These are phyloP conservation scores for Dryomyza anilis DNA, from an alignment of 2,888 invertebrate species.

Conservation along the genomic window DNA sequence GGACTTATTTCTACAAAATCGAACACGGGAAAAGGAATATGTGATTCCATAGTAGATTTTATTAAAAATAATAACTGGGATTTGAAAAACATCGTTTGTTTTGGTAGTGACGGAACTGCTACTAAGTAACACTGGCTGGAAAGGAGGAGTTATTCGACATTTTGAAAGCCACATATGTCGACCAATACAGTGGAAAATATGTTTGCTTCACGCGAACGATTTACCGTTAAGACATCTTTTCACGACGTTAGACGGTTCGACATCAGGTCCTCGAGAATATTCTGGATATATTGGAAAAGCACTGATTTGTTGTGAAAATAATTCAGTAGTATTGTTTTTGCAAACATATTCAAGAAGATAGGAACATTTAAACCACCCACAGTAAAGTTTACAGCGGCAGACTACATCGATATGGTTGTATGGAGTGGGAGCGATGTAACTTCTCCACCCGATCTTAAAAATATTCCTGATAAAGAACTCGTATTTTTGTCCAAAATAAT, in stretches of 20 bases:
- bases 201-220: constrained; percentile 25
- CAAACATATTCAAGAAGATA: neutral
- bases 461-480: neutral
- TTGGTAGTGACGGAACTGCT: constrained; percentile 27
- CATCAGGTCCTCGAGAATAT: no score
- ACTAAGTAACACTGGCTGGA: constrained; percentile 24
- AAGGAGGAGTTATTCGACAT: constrained; percentile 27
- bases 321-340: constrained; percentile 10
- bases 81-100: constrained; percentile 21
- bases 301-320: neutral
- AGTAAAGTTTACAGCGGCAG: constrained; percentile 3
- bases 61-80: constrained; percentile 8
- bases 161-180: constrained; percentile 17
- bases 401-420: neutral
- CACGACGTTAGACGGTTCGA: constrained; percentile 26
- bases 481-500: neutral
- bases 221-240: constrained; percentile 29
- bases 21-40: no score
- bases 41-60: constrained; percentile 19
- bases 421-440: neutral
- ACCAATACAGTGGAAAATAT: constrained; percentile 25
- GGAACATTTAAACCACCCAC: constrained; percentile 8
- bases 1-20: no score
- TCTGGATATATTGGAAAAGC: constrained; percentile 5
- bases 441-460: neutral